These are phyloP conservation scores for Drosophila asahinai DNA, from an alignment of 1,140 invertebrate species.

Conservation along the genomic window DNA sequence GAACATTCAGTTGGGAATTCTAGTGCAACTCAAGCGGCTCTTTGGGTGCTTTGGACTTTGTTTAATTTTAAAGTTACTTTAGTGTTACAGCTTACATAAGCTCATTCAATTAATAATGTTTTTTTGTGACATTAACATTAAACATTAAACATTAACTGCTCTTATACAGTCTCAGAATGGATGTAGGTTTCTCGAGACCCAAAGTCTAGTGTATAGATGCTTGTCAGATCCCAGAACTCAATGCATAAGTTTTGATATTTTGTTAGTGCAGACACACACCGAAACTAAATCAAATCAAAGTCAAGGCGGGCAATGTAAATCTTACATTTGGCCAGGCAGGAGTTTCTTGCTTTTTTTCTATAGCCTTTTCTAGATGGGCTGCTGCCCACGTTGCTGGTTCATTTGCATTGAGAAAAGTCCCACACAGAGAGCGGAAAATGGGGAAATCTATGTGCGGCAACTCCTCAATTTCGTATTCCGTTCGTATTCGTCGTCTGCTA, in stretches of 20 bases:
- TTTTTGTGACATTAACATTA: no score
- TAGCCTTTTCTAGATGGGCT: conserved; percentile 21
- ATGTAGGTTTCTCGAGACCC: background rate
- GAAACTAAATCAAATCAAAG: conserved; percentile 53
- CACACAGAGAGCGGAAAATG: conserved; percentile 44
- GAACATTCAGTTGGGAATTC: no score
- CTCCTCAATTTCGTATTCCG: conserved; percentile 61
- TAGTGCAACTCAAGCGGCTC: no score
- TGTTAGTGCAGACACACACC: conserved; percentile 15
- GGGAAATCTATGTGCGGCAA: conserved; percentile 60
- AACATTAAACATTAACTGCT: background rate
- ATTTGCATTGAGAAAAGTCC: conserved; percentile 57
- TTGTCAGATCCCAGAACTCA: no score
- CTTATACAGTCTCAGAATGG: background rate
- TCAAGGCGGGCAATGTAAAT: conserved; percentile 55
- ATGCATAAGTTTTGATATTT: conserved; percentile 24
- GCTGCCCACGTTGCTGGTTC: conserved; percentile 50
- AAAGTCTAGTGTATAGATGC: background rate
- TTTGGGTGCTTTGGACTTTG: background rate
- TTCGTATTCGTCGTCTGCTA: conserved; percentile 60
- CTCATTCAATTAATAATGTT: background rate
- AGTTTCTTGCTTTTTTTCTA: conserved; percentile 17
- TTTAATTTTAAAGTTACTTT: background rate
- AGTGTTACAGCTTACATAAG: background rate
- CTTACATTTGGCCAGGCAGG: conserved; percentile 50